phyloP scores from a whole-genome alignment of 2,797 vertebrate genomes.

The Xenentodon cancila region DNA sequence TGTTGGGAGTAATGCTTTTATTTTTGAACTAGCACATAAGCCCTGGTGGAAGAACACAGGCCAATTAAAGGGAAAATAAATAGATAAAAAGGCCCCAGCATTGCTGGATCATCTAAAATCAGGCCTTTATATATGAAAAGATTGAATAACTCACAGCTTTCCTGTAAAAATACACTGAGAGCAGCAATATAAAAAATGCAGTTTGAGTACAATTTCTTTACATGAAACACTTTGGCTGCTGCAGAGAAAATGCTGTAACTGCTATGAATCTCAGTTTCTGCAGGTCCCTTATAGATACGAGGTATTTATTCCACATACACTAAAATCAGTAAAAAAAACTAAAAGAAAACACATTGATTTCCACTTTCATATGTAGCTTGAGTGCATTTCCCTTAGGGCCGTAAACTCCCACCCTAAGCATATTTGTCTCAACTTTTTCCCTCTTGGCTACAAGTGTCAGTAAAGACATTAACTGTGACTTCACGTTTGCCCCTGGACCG shows the following conservation, averaged over 20 bases:
- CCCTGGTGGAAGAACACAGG: conserved; percentile 49
- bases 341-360: conserved; percentile 13
- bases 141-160: conserved; percentile 63
- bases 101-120: conserved; percentile 75
- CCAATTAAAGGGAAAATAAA: conserved; percentile 72
- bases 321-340: conserved; percentile 21
- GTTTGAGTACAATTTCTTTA: conserved; percentile 57
- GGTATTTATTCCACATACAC: conserved; percentile 15
- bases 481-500: conserved; percentile 17
- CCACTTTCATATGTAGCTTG: conserved; percentile 9
- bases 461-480: conserved; percentile 26
- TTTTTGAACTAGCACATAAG: conserved; percentile 46
- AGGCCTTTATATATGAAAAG: conserved; percentile 54
- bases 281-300: not conserved
- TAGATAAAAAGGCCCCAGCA: conserved; percentile 51
- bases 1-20: conserved; percentile 65
- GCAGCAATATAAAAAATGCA: conserved; percentile 63
- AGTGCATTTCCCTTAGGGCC: conserved; percentile 2
- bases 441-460: conserved; percentile 8
- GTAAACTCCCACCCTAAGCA: not conserved
- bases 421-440: not conserved
- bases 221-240: conserved; percentile 47
- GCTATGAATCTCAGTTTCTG: conserved; percentile 11
- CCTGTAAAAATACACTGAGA: conserved; percentile 66
- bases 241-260: conserved; percentile 17